These are phyloP conservation scores for Orius laevigatus DNA, from an alignment of 1,140 invertebrate species.

Conservation along the genomic window DNA sequence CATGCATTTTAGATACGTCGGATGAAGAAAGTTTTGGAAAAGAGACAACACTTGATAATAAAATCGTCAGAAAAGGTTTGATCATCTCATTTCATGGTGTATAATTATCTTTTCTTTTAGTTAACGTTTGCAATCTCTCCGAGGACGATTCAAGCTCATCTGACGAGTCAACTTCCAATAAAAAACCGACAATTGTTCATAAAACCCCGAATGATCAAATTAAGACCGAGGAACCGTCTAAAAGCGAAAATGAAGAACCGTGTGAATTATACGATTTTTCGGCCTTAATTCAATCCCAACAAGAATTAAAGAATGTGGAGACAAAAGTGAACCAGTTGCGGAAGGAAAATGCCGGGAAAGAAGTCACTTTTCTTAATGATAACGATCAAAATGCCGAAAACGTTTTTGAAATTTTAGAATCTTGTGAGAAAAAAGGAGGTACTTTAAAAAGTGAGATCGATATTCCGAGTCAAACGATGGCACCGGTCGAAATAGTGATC, in stretches of 20 bases:
- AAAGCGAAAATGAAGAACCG: background rate
- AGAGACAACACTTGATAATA: no score
- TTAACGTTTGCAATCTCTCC: no score
- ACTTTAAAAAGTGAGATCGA: conserved; percentile 3
- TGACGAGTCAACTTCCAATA: no score
- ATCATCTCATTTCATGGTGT: no score
- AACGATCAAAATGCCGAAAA: conserved; percentile 7
- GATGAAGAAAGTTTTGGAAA: no score
- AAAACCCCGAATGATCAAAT: no score
- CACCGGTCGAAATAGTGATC: background rate
- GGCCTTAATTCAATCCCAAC: conserved; percentile 16
- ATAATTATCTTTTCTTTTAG: no score
- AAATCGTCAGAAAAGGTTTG: no score
- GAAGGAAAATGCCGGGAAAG: background rate
- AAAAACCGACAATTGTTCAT: no score
- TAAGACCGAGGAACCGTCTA: no score
- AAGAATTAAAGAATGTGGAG: conserved; percentile 7
- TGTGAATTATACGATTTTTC: conserved; percentile 19
- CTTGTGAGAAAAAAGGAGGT: conserved; percentile 25
- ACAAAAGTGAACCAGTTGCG: background rate
- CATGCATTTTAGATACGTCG: no score
- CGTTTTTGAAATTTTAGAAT: conserved; percentile 7
- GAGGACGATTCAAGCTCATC: no score
- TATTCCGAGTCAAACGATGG: background rate
- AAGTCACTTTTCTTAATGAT: background rate